Evolutionary conservation across 64 coral and sea anemone species (phyloP).

Genomic region (Orbicella faveolata): DNA sequence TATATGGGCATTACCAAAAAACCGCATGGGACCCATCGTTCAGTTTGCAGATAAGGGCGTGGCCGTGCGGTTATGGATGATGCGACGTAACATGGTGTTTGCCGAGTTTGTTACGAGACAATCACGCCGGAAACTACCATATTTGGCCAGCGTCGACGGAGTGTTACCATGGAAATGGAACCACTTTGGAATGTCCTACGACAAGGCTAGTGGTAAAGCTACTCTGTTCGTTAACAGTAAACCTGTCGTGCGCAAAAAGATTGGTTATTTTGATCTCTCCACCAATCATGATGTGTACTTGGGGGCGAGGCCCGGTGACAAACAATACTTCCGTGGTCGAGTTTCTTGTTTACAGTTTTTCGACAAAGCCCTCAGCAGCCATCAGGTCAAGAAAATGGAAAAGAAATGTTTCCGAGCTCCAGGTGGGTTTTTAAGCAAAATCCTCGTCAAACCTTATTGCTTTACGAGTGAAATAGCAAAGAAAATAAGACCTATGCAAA

Average conservation of each 20-base stretch:
- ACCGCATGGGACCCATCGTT: slow-evolving; percentile 47
- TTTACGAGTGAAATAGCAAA: background rate
- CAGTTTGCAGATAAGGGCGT: slow-evolving; percentile 38
- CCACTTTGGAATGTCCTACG: slow-evolving; percentile 62
- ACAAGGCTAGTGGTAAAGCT: slow-evolving; percentile 56
- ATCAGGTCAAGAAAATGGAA: slow-evolving; percentile 28
- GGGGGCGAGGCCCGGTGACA: slow-evolving; percentile 60
- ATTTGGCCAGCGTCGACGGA: slow-evolving; percentile 37
- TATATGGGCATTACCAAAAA: slow-evolving; percentile 61
- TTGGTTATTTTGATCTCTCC: slow-evolving; percentile 49
- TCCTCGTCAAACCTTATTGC: background rate
- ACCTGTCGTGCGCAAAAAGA: slow-evolving; percentile 29
- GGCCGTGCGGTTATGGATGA: slow-evolving; percentile 54
- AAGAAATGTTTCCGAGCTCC: slow-evolving; percentile 51
- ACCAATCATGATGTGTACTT: slow-evolving; percentile 76
- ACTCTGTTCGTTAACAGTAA: slow-evolving; percentile 65
- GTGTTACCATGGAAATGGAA: slow-evolving; percentile 77
- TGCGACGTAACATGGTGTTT: slow-evolving; percentile 46
- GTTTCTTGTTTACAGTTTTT: slow-evolving; percentile 75
- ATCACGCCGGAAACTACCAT: slow-evolving; percentile 17
- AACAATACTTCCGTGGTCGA: slow-evolving; percentile 52
- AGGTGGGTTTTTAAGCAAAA: background rate
- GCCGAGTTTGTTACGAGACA: slow-evolving; percentile 44
- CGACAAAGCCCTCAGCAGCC: slow-evolving; percentile 28
- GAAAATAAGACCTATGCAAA: background rate